Evolutionary conservation across 2,113 vertebrate genomes (phyloP), one percentile per base, ranked within the genome.

Genomic region (Mobula hypostoma): DNA sequence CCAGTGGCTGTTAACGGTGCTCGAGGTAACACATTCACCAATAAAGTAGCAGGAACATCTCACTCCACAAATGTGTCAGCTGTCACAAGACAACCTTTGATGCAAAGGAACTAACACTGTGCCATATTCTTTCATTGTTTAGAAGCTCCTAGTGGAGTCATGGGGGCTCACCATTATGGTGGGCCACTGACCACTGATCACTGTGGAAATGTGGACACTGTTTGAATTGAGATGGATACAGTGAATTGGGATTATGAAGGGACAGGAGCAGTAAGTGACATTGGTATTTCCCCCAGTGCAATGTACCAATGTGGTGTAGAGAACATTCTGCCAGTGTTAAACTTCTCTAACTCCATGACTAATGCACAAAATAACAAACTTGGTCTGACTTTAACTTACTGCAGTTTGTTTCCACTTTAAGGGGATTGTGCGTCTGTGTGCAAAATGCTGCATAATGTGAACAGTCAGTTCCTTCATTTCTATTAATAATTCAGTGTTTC

Each of bases 351-450:
- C 83, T 1, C 24, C 29, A 27, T 11, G 61, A 29, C 58, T 63
- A n/a, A 29, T 61, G 48, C 1, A 87, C 5, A 61, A 17, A 58
- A 61, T n/a, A 87, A 87, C 4, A 12, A 61, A 87, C 7, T 0
- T 7, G 56, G 14, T n/a, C 11, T 88, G 83, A 12, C 27, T 88
- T 12, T 88, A 24, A 88, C 29, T 29, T 2, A 11, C 80, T 63
- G 83, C 83, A 63, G 83, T 88, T 14, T 63, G 29, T 88, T 88
- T 11, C 83, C 19, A 58, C 56, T 88, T 88, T 88, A 88, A 88
- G 58, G 58, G 58, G 11, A n/a, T n/a, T 63, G 58, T 14, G 68
- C 17, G 83, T n/a, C 9, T 63, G 56, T n/a, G 27, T 63, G 56
- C 29, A 63, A 88, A 63, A 12, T 88, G 83, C 83, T 88, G 83